Conservation (phyloP, 1,140 invertebrate genomes). For the Colletes gigas region DNA sequence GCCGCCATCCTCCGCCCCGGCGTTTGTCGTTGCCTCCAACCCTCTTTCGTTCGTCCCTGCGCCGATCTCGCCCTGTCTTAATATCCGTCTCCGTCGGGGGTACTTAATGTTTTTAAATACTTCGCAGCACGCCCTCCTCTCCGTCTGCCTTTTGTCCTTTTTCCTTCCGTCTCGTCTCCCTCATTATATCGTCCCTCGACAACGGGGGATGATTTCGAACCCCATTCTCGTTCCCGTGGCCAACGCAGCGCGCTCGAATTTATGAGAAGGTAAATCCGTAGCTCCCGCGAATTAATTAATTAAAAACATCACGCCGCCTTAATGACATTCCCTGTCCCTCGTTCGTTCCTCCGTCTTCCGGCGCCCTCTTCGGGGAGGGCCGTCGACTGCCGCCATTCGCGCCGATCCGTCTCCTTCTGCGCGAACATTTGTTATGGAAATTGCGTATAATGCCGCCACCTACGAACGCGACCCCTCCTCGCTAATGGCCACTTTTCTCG, state of each 20-base stretch:
- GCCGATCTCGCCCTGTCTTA: conserved; percentile 50
- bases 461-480: background rate
- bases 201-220: conserved; percentile 25
- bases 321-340: conserved; percentile 52
- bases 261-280: conserved; percentile 61
- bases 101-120: conserved; percentile 72
- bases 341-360: background rate
- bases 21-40: conserved; percentile 45
- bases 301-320: conserved; percentile 67
- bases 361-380: background rate
- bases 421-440: conserved; percentile 46
- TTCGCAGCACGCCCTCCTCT: conserved; percentile 41
- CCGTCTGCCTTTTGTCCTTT: conserved; percentile 31
- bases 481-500: conserved; percentile 44
- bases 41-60: conserved; percentile 15
- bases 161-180: conserved; percentile 26
- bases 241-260: conserved; percentile 47
- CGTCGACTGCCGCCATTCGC: too few species aligned
- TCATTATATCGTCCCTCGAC: conserved; percentile 29
- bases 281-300: conserved; percentile 70
- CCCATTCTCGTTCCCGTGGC: conserved; percentile 17
- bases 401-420: background rate
- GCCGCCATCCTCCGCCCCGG: conserved; percentile 32
- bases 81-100: conserved; percentile 55
- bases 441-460: conserved; percentile 3